Conservation (phyloP, 2,113 vertebrate species). For the Tachysurus fulvidraco region DNA sequence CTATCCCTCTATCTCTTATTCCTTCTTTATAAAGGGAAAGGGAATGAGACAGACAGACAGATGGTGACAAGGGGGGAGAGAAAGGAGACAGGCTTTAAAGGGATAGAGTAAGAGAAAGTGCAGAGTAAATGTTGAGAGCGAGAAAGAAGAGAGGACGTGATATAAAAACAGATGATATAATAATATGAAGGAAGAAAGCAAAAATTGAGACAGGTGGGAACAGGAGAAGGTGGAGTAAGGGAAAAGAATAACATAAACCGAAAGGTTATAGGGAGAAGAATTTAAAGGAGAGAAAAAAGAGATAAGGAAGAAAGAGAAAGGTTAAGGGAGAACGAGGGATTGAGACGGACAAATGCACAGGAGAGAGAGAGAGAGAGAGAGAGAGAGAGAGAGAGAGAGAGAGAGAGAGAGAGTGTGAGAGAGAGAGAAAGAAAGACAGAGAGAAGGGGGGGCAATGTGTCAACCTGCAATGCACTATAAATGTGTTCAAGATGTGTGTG, state of each 20-base stretch:
- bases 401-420: neutral
- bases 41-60: neutral
- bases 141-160: neutral
- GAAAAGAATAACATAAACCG: too few species aligned
- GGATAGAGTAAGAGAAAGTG: neutral
- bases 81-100: neutral
- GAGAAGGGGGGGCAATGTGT: slow-evolving; percentile 19
- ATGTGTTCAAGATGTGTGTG: slow-evolving; percentile 52
- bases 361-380: neutral
- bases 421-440: neutral
- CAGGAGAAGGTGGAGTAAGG: too few species aligned
- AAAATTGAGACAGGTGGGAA: neutral
- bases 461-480: slow-evolving; percentile 32
- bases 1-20: slow-evolving; percentile 10
- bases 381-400: neutral
- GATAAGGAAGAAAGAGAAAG: neutral
- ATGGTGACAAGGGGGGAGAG: neutral
- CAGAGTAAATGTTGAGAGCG: neutral
- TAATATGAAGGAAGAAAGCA: neutral
- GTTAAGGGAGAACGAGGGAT: neutral
- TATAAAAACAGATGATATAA: neutral
- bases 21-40: neutral
- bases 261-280: neutral
- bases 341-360: slow-evolving; percentile 2
- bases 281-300: neutral